Conservation (phyloP, 2,797 vertebrate species). For the Sebastes diploproa region DNA sequence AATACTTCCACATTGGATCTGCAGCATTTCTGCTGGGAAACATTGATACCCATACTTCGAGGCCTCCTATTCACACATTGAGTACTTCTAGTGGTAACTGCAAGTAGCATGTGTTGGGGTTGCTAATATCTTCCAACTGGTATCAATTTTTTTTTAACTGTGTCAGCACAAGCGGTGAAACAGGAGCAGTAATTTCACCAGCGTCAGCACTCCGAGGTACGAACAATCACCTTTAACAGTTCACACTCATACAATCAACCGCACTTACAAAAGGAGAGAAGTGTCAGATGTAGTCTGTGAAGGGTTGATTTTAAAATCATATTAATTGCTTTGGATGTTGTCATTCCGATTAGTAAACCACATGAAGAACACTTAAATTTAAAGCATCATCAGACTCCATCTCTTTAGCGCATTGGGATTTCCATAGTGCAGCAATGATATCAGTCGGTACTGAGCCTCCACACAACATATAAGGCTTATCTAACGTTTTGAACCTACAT, state of each 20-base stretch:
- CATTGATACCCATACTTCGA: not conserved
- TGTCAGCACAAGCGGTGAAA: not conserved
- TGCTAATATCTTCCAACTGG: slow-evolving; percentile 9
- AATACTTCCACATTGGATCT: not conserved
- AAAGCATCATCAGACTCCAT: too few species aligned
- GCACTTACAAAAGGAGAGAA: not conserved
- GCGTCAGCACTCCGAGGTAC: not conserved
- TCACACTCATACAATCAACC: not conserved
- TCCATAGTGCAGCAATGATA: too few species aligned
- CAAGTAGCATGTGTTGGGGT: slow-evolving; percentile 30
- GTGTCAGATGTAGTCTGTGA: not conserved
- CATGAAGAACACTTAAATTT: too few species aligned
- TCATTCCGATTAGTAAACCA: not conserved
- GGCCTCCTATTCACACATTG: not conserved
- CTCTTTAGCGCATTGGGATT: too few species aligned
- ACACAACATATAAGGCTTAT: too few species aligned
- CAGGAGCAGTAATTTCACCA: not conserved
- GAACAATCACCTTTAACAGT: not conserved
- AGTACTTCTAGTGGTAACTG: not conserved
- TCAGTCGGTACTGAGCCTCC: too few species aligned
- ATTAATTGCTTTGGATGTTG: not conserved
- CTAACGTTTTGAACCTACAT: too few species aligned
- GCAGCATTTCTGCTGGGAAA: not conserved
- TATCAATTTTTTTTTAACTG: not conserved
- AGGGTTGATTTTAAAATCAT: not conserved